These are phyloP conservation scores for Hipposideros larvatus DNA, from an alignment of 2,797 vertebrate genomes.

Conservation along the genomic window DNA sequence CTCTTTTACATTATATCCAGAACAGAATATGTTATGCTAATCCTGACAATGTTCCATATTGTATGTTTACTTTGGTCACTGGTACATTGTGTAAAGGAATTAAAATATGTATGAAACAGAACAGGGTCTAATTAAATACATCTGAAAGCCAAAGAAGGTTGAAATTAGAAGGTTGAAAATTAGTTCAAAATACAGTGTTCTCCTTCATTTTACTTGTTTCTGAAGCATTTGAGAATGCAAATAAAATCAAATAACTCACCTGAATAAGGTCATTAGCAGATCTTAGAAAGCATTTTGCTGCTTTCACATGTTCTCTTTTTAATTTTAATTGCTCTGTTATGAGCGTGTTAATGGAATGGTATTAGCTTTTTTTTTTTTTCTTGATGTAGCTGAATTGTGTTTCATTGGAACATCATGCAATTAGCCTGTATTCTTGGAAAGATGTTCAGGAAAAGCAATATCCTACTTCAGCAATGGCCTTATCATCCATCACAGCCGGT, in stretches of 20 bases:
- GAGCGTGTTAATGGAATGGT: background rate
- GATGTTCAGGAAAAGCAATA: background rate
- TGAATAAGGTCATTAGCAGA: conserved; percentile 34
- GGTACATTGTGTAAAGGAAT: background rate
- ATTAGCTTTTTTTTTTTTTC: background rate
- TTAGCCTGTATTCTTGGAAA: background rate
- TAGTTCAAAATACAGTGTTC: conserved; percentile 19
- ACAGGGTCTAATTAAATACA: conserved; percentile 21
- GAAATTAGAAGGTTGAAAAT: background rate
- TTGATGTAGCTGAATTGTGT: background rate
- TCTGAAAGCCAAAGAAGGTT: background rate
- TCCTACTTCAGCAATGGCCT: background rate
- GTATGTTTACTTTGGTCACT: background rate
- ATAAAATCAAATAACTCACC: conserved; percentile 5
- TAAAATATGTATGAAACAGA: background rate
- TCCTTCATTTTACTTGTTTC: conserved; percentile 60
- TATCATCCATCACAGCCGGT: background rate
- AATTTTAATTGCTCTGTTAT: background rate
- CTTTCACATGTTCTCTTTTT: background rate
- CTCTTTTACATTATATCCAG: background rate
- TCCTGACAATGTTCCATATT: background rate
- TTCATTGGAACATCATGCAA: background rate
- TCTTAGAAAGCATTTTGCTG: background rate
- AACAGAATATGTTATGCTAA: background rate
- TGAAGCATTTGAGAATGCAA: conserved; percentile 43